A percentile compares a stretch with the other conserved stretches of the same genome.
Evolutionary conservation across 2,888 invertebrate species (phyloP).

Genomic region (Eupelmus urozonus): DNA sequence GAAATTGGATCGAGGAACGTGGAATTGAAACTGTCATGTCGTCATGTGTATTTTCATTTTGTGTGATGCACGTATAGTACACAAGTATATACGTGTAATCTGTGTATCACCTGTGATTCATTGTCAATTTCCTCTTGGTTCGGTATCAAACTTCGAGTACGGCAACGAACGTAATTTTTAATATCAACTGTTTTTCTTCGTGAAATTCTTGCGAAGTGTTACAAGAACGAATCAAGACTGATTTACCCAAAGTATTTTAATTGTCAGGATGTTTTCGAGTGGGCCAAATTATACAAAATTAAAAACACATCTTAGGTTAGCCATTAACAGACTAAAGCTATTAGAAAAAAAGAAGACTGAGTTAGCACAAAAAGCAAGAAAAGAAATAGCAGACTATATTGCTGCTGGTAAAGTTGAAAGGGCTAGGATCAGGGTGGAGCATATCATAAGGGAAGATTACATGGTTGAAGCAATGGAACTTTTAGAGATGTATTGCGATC

Average conservation of each 20-base stretch:
- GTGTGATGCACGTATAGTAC: not conserved
- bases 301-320: conserved; percentile 95
- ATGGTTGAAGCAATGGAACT: conserved; percentile 99
- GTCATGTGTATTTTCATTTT: too few species aligned
- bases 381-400: conserved; percentile 98
- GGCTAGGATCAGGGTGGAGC: conserved; percentile 98
- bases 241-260: conserved; percentile 9
- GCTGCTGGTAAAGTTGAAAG: conserved; percentile 90
- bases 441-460: conserved; percentile 99
- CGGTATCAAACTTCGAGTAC: not conserved
- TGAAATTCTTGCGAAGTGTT: not conserved
- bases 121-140: conserved; percentile 38
- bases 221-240: not conserved
- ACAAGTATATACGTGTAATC: not conserved
- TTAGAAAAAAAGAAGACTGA: conserved; percentile 99
- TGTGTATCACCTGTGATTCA: conserved; percentile 52
- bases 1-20: conserved; percentile 15
- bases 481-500: conserved; percentile 99
- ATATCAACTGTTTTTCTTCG: not conserved
- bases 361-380: conserved; percentile 94
- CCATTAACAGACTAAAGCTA: conserved; percentile 95
- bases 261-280: conserved; percentile 89
- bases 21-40: conserved; percentile 36
- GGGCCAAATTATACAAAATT: conserved; percentile 96
- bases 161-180: not conserved